These are phyloP conservation scores for Norana najaformis DNA, from an alignment of 2,888 invertebrate genomes.

Conservation along the genomic window DNA sequence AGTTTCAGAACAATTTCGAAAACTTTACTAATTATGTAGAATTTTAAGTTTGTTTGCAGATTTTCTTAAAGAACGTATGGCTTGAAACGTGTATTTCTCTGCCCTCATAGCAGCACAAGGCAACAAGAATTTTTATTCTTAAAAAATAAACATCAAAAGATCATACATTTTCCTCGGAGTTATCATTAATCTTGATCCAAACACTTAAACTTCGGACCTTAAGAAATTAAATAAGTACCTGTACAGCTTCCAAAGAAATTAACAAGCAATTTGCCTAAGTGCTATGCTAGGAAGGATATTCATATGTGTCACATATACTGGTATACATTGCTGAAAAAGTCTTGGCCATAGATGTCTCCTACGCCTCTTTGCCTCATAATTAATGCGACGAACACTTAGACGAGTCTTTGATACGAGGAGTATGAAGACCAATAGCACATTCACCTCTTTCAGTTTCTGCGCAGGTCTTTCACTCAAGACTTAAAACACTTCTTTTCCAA, in stretches of 20 bases:
- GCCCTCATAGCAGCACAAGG: background rate
- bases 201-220: background rate
- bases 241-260: no score
- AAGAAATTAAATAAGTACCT: background rate
- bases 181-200: background rate
- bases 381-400: background rate
- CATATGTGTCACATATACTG: no score
- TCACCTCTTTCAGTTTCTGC: background rate
- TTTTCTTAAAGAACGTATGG: background rate
- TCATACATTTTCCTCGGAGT: background rate
- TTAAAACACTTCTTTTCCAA: no score
- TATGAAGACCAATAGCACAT: background rate
- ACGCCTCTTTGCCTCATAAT: background rate
- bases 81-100: background rate
- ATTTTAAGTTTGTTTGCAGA: background rate
- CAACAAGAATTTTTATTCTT: background rate
- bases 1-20: background rate
- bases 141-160: background rate
- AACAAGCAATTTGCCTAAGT: no score
- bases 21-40: background rate
- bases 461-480: no score
- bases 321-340: no score
- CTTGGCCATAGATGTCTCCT: no score
- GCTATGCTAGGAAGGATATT: no score
- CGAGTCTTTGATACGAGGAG: background rate